These are phyloP conservation scores for Papilio dardanus DNA, from an alignment of 1,140 invertebrate species.

Conservation along the genomic window DNA sequence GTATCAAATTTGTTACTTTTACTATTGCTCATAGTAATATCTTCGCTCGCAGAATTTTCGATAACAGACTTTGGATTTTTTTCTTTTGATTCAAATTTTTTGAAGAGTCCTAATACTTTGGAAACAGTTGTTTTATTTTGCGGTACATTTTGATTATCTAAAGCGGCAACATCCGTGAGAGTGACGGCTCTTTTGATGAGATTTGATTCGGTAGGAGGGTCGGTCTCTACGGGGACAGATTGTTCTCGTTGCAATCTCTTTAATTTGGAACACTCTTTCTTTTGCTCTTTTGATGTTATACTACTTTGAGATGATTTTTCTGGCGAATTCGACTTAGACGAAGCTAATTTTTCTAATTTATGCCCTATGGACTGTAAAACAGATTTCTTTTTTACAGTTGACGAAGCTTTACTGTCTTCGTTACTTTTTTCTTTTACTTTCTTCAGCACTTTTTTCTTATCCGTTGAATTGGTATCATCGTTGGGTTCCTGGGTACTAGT, in stretches of 20 bases:
- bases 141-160: conserved; percentile 64
- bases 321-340: conserved; percentile 74
- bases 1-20: conserved; percentile 59
- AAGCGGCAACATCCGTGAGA: conserved; percentile 84
- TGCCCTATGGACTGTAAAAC: conserved; percentile 85
- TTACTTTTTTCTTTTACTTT: conserved; percentile 77
- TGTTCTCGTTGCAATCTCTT: conserved; percentile 84
- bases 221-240: conserved; percentile 83
- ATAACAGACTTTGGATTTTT: conserved; percentile 54
- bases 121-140: conserved; percentile 84
- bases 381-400: conserved; percentile 82
- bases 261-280: conserved; percentile 63
- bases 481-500: conserved; percentile 50
- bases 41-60: conserved; percentile 56
- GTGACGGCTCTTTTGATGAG: conserved; percentile 87
- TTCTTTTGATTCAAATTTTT: conserved; percentile 84
- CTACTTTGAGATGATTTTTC: conserved; percentile 68
- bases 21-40: conserved; percentile 42
- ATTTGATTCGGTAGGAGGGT: conserved; percentile 82
- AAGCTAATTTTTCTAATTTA: conserved; percentile 85
- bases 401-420: conserved; percentile 71
- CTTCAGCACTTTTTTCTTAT: conserved; percentile 77
- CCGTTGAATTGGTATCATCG: conserved; percentile 57
- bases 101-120: conserved; percentile 88
- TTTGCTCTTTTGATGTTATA: conserved; percentile 45